Evolutionary conservation across 2,888 invertebrate genomes (phyloP).

Genomic region (Himalopsyche japonica): DNA sequence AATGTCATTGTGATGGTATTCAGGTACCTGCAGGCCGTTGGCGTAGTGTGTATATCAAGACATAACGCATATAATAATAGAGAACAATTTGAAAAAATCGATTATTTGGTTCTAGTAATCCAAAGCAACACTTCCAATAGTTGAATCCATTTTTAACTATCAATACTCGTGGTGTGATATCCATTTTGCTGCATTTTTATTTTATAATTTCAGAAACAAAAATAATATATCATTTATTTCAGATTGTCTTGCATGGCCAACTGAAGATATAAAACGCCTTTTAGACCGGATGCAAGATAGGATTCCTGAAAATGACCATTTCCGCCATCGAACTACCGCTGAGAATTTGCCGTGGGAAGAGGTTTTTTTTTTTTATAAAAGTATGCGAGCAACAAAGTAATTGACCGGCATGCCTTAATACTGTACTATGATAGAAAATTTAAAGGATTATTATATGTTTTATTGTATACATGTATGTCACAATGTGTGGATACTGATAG

Average conservation of each 20-base stretch:
- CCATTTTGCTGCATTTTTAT: too few species aligned
- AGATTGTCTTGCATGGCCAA: conserved; percentile 45
- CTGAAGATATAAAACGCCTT: conserved; percentile 51
- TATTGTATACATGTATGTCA: too few species aligned
- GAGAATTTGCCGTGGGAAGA: conserved; percentile 55
- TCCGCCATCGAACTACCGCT: conserved; percentile 50
- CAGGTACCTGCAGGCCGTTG: too few species aligned
- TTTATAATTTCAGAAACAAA: too few species aligned
- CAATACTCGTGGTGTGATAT: too few species aligned
- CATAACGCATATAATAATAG: too few species aligned
- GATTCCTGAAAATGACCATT: conserved; percentile 53
- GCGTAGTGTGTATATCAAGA: too few species aligned
- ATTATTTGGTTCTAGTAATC: too few species aligned
- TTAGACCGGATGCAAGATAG: conserved; percentile 49
- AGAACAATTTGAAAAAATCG: too few species aligned
- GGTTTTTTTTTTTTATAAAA: conserved; percentile 42
- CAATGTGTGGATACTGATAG: neutral
- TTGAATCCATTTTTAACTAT: too few species aligned
- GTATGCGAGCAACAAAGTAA: neutral
- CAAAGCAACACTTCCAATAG: too few species aligned
- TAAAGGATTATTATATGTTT: neutral
- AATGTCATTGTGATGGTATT: too few species aligned
- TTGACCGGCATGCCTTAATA: neutral
- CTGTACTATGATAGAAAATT: neutral
- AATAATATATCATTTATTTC: neutral